phyloP scores from a whole-genome alignment of 2,888 invertebrate genomes.

The Gibbula magus region DNA sequence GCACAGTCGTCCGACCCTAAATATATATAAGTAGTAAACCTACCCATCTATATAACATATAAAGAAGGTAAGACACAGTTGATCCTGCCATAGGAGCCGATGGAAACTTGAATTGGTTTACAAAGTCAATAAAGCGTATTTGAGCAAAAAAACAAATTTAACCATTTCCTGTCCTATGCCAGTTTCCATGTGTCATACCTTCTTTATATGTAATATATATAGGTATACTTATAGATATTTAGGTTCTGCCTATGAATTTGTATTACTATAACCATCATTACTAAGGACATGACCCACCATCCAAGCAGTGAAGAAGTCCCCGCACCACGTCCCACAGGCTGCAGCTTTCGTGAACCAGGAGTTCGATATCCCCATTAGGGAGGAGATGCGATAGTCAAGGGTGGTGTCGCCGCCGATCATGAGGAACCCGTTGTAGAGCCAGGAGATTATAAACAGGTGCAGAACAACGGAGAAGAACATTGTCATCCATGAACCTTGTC shows the following conservation, averaged over 20 bases:
- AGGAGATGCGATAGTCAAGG: constrained; percentile 75
- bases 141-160: too few relatives aligned
- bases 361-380: constrained; percentile 76
- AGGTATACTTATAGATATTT: too few relatives aligned
- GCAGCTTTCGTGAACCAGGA: constrained; percentile 77
- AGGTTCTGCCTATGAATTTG: not conserved
- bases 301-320: constrained; percentile 78
- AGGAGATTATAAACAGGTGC: constrained; percentile 76
- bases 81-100: too few relatives aligned
- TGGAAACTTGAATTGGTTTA: too few relatives aligned
- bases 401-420: constrained; percentile 70
- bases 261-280: not conserved
- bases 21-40: too few relatives aligned
- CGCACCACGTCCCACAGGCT: constrained; percentile 78
- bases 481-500: constrained; percentile 78
- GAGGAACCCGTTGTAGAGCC: constrained; percentile 76
- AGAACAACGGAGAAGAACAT: constrained; percentile 77
- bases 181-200: too few relatives aligned
- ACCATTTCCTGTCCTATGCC: too few relatives aligned
- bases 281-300: constrained; percentile 68
- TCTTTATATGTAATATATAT: too few relatives aligned
- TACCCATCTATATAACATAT: too few relatives aligned
- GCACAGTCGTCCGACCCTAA: too few relatives aligned
- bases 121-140: too few relatives aligned
- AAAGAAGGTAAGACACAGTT: too few relatives aligned